Conservation (phyloP, 2,888 invertebrate genomes). For the Lissocephala sabroskyi region DNA sequence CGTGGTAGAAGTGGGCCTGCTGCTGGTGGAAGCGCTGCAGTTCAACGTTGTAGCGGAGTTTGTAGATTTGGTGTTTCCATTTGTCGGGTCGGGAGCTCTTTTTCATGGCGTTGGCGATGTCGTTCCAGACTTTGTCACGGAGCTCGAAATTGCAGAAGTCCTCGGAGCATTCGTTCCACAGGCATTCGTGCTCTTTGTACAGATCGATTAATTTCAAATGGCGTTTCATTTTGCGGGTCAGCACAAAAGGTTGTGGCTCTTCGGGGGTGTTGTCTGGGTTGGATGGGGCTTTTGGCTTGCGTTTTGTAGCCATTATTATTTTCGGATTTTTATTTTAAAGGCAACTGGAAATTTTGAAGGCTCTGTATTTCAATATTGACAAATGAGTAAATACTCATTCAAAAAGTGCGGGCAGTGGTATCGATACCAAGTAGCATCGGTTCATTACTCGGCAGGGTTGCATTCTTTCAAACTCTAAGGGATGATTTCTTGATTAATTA, state of each 20-base stretch:
- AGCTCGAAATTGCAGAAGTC: conserved; percentile 34
- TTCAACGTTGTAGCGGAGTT: conserved; percentile 34
- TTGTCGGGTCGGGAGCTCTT: conserved; percentile 6
- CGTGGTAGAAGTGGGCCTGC: conserved; percentile 13
- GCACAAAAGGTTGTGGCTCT: not conserved
- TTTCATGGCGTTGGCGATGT: conserved; percentile 35
- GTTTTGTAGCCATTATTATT: too few relatives aligned
- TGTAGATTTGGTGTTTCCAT: conserved; percentile 30
- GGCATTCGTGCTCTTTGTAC: conserved; percentile 32
- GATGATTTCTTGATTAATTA: too few relatives aligned
- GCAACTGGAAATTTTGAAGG: not conserved
- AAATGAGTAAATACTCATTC: too few relatives aligned
- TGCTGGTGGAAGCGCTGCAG: conserved; percentile 21
- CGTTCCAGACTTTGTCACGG: conserved; percentile 28
- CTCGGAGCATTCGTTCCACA: conserved; percentile 38
- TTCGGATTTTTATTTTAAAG: conserved; percentile 4
- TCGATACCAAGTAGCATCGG: too few relatives aligned
- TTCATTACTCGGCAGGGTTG: too few relatives aligned
- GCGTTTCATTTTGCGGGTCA: not conserved
- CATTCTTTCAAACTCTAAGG: too few relatives aligned
- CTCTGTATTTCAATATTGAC: not conserved
- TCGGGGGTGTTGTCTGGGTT: not conserved
- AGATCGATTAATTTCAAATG: conserved; percentile 33
- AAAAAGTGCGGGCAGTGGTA: too few relatives aligned
- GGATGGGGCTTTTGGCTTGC: conserved; percentile 8